Percentiles rank a stretch among this genome's conserved stretches.
phyloP scores from a whole-genome alignment of 2,797 vertebrate species.

The Parotocinclus haroldoi region DNA sequence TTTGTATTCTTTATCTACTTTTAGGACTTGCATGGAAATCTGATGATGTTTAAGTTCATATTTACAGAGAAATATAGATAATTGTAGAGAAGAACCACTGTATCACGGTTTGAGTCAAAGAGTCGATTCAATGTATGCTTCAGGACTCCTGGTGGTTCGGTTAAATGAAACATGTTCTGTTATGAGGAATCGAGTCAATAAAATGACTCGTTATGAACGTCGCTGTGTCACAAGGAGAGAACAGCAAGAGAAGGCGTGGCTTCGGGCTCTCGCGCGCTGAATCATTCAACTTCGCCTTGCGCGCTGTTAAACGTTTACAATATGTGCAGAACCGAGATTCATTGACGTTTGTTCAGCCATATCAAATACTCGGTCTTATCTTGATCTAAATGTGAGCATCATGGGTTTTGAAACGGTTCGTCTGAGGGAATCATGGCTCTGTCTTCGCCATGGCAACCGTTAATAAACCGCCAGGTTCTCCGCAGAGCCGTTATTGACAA shows the following conservation, averaged over 20 bases:
- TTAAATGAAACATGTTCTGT: too few species aligned
- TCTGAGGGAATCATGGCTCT: slow-evolving; percentile 1
- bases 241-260: slow-evolving; percentile 14
- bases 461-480: slow-evolving; percentile 1
- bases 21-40: too few species aligned
- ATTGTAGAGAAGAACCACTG: too few species aligned
- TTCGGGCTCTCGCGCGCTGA: slow-evolving; percentile 1
- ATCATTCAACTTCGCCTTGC: background rate
- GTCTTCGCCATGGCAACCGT: slow-evolving; percentile 26
- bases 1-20: too few species aligned
- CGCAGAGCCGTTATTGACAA: background rate
- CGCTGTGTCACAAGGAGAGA: too few species aligned
- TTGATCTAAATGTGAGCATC: background rate
- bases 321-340: too few species aligned
- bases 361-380: background rate
- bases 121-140: too few species aligned
- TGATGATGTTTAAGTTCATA: too few species aligned
- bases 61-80: too few species aligned
- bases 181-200: background rate
- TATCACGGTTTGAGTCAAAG: too few species aligned
- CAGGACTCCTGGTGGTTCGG: too few species aligned
- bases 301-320: background rate
- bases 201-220: background rate
- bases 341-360: background rate
- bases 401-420: background rate